These are phyloP conservation scores for Drosophila sulfurigaster DNA, from an alignment of 1,140 invertebrate genomes.

Conservation along the genomic window DNA sequence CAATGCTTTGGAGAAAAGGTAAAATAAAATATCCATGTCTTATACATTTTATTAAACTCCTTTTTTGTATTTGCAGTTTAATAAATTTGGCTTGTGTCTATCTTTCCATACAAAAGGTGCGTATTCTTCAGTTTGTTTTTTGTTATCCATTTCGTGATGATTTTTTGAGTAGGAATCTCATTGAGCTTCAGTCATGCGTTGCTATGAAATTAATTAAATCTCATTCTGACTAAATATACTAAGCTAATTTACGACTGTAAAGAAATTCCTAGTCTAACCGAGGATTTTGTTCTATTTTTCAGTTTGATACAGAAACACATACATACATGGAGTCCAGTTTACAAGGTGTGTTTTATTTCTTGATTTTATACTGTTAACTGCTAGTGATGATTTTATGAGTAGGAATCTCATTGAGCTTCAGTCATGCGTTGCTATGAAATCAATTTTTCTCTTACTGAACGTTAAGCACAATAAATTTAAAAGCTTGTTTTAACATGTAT, in stretches of 20 bases:
- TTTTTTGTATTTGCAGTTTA: neutral
- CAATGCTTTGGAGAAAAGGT: conserved; percentile 12
- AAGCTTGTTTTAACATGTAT: conserved; percentile 11
- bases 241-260: neutral
- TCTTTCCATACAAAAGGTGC: conserved; percentile 31
- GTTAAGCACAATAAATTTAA: neutral
- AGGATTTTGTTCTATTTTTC: conserved; percentile 24
- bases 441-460: conserved; percentile 65
- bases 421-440: conserved; percentile 84
- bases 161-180: conserved; percentile 87
- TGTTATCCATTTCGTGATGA: conserved; percentile 54
- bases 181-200: conserved; percentile 85
- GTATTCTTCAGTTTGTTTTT: conserved; percentile 10
- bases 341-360: conserved; percentile 49
- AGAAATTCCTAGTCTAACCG: conserved; percentile 24
- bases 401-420: conserved; percentile 88
- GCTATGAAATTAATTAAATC: conserved; percentile 75
- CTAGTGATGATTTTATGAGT: conserved; percentile 78
- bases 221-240: conserved; percentile 36
- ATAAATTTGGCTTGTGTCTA: neutral
- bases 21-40: neutral
- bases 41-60: neutral
- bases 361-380: neutral
- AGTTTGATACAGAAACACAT: conserved; percentile 1
- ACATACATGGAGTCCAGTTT: neutral